These are phyloP conservation scores for Stegana nigrithorax DNA, from an alignment of 2,888 invertebrate species.

Conservation along the genomic window DNA sequence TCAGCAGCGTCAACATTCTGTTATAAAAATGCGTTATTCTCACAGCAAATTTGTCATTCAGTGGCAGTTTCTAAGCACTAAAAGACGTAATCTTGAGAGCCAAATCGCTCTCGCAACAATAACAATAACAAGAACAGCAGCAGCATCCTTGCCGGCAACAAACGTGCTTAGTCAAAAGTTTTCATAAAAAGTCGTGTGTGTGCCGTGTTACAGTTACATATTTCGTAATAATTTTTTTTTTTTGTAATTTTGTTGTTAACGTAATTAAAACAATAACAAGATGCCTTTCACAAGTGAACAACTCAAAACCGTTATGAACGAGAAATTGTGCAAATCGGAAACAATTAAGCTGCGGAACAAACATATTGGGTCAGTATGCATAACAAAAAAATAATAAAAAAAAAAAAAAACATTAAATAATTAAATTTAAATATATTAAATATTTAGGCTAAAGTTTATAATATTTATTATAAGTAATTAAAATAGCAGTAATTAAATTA, in stretches of 20 bases:
- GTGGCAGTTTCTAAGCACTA: conserved; percentile 45
- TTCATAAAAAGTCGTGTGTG: conserved; percentile 31
- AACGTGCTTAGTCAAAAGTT: not conserved
- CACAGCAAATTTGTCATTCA: conserved; percentile 52
- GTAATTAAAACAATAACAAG: conserved; percentile 27
- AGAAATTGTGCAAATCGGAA: conserved; percentile 82
- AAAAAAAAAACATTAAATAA: not conserved
- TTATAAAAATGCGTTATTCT: conserved; percentile 54
- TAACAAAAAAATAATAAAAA: not conserved
- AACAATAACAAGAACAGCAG: not conserved
- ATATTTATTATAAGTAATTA: too few relatives aligned
- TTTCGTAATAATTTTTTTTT: too few relatives aligned
- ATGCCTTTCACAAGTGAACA: conserved; percentile 64
- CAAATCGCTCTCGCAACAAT: conserved; percentile 11
- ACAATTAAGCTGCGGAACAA: conserved; percentile 84
- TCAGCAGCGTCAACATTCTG: conserved; percentile 27
- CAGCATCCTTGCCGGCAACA: conserved; percentile 10
- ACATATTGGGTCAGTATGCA: conserved; percentile 81
- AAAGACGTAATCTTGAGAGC: conserved; percentile 41
- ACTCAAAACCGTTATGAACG: conserved; percentile 63
- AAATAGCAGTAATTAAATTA: too few relatives aligned
- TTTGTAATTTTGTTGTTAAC: too few relatives aligned
- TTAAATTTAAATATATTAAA: too few relatives aligned
- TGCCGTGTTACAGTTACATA: too few relatives aligned
- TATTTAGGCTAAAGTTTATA: too few relatives aligned